Evolutionary conservation across 1,140 invertebrate species (phyloP), one percentile per base, ranked within the genome.

Genomic region (Drosophila biarmipes): DNA sequence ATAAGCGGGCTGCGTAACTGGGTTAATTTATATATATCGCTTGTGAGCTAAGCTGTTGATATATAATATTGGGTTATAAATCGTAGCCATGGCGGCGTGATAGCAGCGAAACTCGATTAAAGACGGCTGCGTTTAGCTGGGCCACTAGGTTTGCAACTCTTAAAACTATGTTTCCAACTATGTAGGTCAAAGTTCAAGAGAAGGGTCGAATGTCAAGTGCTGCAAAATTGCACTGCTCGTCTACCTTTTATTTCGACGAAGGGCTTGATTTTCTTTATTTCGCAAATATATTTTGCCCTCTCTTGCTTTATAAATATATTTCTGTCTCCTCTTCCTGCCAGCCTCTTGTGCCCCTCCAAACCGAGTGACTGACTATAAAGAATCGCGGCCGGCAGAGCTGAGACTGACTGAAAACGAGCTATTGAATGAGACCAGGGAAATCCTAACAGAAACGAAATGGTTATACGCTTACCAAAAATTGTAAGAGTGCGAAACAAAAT

Each of bases 1-100:
- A 85, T 81, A 74, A 87, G 73, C 67, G 52, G 45, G 34, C 62
- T 81, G 27, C 73, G 73, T 77, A 85, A 85, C 78, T 69, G 49
- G 62, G 78, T 69, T 81, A 85, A 84, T 63, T 80, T 64, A 80
- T 62, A 76, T 57, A 75, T 61, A 80, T 68, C 59, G 71, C 52
- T 64, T 45, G 52, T 45, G 71, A 45, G 46, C 66, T 69, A 69
- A 69, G 66, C 66, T 69, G 66, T 69, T 69, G 66, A 69, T 69
- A 74, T 43, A 66, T 57, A 63, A 73, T 73, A 73, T 63, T 35
- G 49, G 29, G 38, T 38, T 56, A 64, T 74, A 74, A 57, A 74
- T 74, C 55, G 27, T 54, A 1, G 15, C 27, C 49, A 2, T 55
- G 58, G 29, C 27, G 35, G 12, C 38, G 38, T 15, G 45, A 73